phyloP scores from a whole-genome alignment of 2,888 invertebrate species.

The Caenorhabditis sp. region DNA sequence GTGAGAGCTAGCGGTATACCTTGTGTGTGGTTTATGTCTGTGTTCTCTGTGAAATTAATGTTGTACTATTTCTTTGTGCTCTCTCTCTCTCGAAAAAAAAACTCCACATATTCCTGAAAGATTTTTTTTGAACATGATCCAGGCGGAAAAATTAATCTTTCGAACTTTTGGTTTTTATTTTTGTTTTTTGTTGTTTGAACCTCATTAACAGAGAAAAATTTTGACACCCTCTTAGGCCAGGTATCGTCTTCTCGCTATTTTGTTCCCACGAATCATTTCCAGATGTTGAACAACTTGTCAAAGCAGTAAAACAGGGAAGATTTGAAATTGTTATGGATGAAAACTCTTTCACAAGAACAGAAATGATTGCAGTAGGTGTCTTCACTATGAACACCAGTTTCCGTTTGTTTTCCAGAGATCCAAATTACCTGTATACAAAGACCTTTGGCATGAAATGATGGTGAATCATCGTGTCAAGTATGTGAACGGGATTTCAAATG shows the following conservation, averaged over 20 bases:
- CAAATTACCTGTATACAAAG: conserved; percentile 39
- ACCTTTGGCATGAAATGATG: conserved; percentile 60
- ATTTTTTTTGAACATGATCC: no score
- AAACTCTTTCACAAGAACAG: conserved; percentile 51
- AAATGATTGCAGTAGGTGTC: conserved; percentile 56
- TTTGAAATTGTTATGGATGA: conserved; percentile 59
- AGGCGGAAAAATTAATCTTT: no score
- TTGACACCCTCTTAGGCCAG: no score
- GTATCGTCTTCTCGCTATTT: neutral
- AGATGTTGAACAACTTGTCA: conserved; percentile 57
- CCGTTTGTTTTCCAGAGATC: conserved; percentile 36
- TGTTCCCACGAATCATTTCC: conserved; percentile 7
- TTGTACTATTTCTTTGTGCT: no score
- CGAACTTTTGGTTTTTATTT: no score
- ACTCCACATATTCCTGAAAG: no score
- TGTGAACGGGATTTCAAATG: conserved; percentile 48
- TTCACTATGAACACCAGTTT: neutral
- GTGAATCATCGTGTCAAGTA: conserved; percentile 55
- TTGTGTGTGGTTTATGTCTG: no score
- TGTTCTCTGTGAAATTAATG: no score
- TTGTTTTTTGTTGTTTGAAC: no score
- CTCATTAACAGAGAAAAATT: no score
- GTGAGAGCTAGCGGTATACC: no score
- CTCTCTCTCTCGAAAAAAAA: no score
- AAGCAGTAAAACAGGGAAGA: conserved; percentile 47